These are phyloP conservation scores for Listrodromus nycthemerus DNA, from an alignment of 2,888 invertebrate genomes.

Conservation along the genomic window DNA sequence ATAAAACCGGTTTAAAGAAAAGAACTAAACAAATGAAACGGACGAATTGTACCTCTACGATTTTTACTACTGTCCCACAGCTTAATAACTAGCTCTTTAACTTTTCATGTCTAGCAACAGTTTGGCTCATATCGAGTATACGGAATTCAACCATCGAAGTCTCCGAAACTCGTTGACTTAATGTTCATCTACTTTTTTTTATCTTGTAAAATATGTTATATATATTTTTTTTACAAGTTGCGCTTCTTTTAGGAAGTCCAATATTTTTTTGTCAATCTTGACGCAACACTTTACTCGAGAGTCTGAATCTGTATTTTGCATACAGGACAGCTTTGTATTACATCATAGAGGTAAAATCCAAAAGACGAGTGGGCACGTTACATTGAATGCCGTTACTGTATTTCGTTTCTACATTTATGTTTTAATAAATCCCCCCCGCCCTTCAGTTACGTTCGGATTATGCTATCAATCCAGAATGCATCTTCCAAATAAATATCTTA, in stretches of 20 bases:
- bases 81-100: conserved; percentile 25
- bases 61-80: conserved; percentile 31
- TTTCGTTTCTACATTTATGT: conserved; percentile 83
- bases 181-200: conserved; percentile 29
- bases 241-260: conserved; percentile 34
- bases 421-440: conserved; percentile 73
- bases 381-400: conserved; percentile 75
- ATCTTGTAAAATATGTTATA: conserved; percentile 49
- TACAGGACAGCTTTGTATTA: conserved; percentile 34
- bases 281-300: conserved; percentile 14
- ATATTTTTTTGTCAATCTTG: conserved; percentile 40
- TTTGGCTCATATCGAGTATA: conserved; percentile 36
- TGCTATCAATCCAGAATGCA: conserved; percentile 78
- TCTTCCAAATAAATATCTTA: conserved; percentile 82
- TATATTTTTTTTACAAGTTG: conserved; percentile 16
- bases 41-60: conserved; percentile 37
- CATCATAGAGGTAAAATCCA: conserved; percentile 32
- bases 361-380: conserved; percentile 71
- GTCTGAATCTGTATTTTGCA: conserved; percentile 26
- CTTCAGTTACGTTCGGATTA: conserved; percentile 75
- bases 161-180: conserved; percentile 44
- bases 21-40: conserved; percentile 16
- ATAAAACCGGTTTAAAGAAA: conserved; percentile 46
- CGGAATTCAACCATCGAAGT: neutral
- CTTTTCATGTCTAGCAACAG: conserved; percentile 34